phyloP scores from a whole-genome alignment of 2,888 invertebrate species.

The Leptopterna dolabrata region DNA sequence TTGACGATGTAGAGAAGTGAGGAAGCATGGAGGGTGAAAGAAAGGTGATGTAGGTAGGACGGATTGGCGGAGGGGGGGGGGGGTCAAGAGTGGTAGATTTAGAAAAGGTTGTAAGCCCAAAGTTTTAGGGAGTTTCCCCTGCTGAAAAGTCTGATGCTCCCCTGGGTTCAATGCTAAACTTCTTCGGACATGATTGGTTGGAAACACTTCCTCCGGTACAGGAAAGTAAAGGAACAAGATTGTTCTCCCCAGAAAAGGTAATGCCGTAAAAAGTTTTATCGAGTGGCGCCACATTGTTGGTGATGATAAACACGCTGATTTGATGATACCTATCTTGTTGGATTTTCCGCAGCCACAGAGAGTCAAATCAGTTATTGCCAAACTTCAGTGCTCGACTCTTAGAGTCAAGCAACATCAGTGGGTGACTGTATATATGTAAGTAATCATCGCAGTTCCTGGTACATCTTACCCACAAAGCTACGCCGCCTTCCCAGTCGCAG shows the following conservation, averaged over 20 bases:
- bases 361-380: too few relatives aligned
- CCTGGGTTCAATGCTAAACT: constrained; percentile 13
- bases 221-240: neutral
- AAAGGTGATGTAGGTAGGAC: too few relatives aligned
- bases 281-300: neutral
- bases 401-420: too few relatives aligned
- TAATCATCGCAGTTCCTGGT: too few relatives aligned
- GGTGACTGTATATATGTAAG: too few relatives aligned
- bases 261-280: neutral
- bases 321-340: too few relatives aligned
- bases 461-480: too few relatives aligned
- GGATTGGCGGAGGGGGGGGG: too few relatives aligned
- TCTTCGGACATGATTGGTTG: constrained; percentile 24
- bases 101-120: neutral
- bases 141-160: constrained; percentile 24
- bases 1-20: neutral
- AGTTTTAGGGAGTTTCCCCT: neutral
- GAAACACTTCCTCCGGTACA: constrained; percentile 4
- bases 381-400: too few relatives aligned
- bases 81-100: neutral
- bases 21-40: too few relatives aligned
- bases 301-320: neutral
- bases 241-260: neutral
- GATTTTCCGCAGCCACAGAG: too few relatives aligned
- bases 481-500: too few relatives aligned